These are phyloP conservation scores for roundworm (Caenorhabditis elegans) DNA, from an alignment of 1,140 invertebrate genomes.

Conservation along the genomic window WBcel235 BX284605.5:16493501-16494000, in stretches of 20 bases:
- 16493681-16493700: constrained; percentile 64
- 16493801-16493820: constrained; percentile 36
- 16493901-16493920: constrained; percentile 67
- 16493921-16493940: constrained; percentile 70
- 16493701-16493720: constrained; percentile 56
- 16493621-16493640: no score
- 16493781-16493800: background rate
- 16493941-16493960: constrained; percentile 70
- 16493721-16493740: constrained; percentile 45
- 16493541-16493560: no score
- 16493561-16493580: no score
- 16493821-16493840: no score
- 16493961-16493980: constrained; percentile 65
- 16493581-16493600: no score
- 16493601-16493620: no score
- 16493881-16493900: constrained; percentile 65
- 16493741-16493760: constrained; percentile 13
- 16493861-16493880: constrained; percentile 69
- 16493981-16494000: constrained; percentile 66
- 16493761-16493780: background rate
- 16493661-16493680: constrained; percentile 59
- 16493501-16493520: no score
- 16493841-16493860: constrained; percentile 66
- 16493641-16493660: no score
- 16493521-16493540: no score